Base-by-base conservation (phyloP, 2,113 vertebrate genomes). In the Barbus barbus region DNA sequence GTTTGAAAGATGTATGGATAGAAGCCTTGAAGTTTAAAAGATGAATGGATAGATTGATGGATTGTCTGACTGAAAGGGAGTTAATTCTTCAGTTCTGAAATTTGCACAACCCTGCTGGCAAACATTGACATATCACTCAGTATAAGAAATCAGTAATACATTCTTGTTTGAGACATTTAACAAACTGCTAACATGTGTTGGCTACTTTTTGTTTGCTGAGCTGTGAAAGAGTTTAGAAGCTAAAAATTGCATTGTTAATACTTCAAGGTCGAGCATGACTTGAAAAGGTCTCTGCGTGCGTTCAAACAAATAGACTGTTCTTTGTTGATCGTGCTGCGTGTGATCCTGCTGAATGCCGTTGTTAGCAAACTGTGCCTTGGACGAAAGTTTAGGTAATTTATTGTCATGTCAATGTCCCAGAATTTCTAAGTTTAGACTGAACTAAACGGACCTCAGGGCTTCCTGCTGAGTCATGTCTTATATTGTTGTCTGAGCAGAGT, bases 231-330 rank as follows among this genome's bases (percentile, higher is more conserved):
- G 51, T 58, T 38, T 77, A 22, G 11, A 78, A 53, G 82, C 13
- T 9, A 38, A 41, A 36, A 24, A 48, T 12, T 28, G 31, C 74
- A 46, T 84, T 1, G 5, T 51, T 51, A 65, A 76, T 31, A 24
- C 36, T 76, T 63, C 74, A n/a, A 48, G 20, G 53, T 63, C 22
- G 28, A 77, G 18, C 44, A 3, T 26, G 18, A 76, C 33, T 53
- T 77, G 22, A 60, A 36, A 84, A 69, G 74, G 73, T 51, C 22
- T 78, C 61, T n/a, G n/a, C 5, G 24, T 77, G 73, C 14, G 63
- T 24, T 77, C 28, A 77, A n/a, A n/a, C 69, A 78, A 84, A 84
- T 67, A 77, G 82, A 51, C 46, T 20, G 11, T 61, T 33, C 53
- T 83, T 77, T 67, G 69, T 72, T 51, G 26, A 31, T 22, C 20